These are phyloP conservation scores for Falcunculus frontatus DNA, from an alignment of 2,113 vertebrate species.

Conservation along the genomic window DNA sequence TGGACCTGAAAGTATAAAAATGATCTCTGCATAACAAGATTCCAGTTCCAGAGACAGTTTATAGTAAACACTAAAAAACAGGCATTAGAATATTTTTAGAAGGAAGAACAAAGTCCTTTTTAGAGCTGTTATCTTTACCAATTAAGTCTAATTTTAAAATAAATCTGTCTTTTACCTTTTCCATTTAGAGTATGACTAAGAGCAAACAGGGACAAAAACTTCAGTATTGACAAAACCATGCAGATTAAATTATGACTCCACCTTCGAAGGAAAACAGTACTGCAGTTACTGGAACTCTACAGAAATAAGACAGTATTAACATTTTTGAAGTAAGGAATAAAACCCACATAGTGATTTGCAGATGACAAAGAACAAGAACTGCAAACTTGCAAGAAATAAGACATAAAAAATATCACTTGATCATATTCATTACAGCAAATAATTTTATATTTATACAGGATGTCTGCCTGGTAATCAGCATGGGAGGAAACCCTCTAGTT, in stretches of 20 bases:
- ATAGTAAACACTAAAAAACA: neutral
- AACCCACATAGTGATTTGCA: neutral
- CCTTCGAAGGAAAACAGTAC: neutral
- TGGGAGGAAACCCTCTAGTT: neutral
- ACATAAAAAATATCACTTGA: neutral
- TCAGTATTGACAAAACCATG: neutral
- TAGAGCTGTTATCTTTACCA: neutral
- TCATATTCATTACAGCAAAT: neutral
- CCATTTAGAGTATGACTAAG: neutral
- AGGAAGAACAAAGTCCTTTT: neutral
- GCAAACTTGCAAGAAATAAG: neutral
- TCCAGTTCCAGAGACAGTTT: neutral
- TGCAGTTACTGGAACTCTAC: neutral
- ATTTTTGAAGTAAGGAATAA: neutral
- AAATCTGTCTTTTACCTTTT: neutral
- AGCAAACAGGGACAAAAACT: neutral
- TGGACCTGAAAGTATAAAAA: slow-evolving; percentile 60
- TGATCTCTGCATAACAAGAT: neutral
- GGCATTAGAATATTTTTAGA: neutral
- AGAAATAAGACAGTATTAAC: neutral
- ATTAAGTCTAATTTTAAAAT: neutral
- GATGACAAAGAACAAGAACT: neutral
- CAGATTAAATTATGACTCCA: neutral
- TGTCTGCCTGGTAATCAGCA: neutral
- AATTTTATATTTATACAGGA: neutral